Conservation (phyloP, 2,888 invertebrate genomes). For the Melangyna quadrimaculata region DNA sequence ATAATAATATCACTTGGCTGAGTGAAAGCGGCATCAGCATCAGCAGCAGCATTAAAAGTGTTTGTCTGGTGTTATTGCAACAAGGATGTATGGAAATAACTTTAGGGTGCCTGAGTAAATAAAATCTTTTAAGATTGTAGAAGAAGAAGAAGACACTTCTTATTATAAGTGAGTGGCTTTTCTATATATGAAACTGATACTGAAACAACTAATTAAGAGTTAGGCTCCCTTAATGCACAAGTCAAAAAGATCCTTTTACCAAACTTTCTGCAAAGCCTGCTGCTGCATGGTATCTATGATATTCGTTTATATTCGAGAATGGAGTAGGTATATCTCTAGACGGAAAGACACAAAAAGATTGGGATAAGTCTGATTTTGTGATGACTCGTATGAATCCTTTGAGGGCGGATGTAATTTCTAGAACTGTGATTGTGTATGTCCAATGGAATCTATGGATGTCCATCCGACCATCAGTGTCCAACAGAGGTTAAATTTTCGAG, state of each 20-base stretch:
- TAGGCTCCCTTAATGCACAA: conserved; percentile 53
- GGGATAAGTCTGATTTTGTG: conserved; percentile 33
- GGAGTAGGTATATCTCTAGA: not conserved
- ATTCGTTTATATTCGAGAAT: not conserved
- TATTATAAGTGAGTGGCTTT: conserved; percentile 47
- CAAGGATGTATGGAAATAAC: conserved; percentile 60
- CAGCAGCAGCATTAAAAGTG: conserved; percentile 43
- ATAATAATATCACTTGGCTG: conserved; percentile 15
- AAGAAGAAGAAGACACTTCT: conserved; percentile 36
- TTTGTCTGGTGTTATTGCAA: conserved; percentile 64
- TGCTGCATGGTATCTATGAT: not conserved
- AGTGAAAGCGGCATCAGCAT: conserved; percentile 7
- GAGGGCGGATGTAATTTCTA: conserved; percentile 68
- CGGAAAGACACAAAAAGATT: conserved; percentile 21
- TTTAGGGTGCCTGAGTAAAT: conserved; percentile 64
- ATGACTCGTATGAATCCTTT: conserved; percentile 63
- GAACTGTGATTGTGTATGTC: conserved; percentile 50
- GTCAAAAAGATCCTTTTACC: conserved; percentile 34
- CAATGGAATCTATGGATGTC: not conserved
- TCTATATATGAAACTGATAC: conserved; percentile 23
- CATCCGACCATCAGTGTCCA: conserved; percentile 1
- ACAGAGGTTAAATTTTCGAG: conserved; percentile 66
- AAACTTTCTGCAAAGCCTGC: not conserved
- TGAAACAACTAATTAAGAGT: conserved; percentile 72
- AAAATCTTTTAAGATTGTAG: conserved; percentile 45